Evolutionary conservation across 2,113 vertebrate genomes (phyloP).

Genomic region (Seriola dumerili): DNA sequence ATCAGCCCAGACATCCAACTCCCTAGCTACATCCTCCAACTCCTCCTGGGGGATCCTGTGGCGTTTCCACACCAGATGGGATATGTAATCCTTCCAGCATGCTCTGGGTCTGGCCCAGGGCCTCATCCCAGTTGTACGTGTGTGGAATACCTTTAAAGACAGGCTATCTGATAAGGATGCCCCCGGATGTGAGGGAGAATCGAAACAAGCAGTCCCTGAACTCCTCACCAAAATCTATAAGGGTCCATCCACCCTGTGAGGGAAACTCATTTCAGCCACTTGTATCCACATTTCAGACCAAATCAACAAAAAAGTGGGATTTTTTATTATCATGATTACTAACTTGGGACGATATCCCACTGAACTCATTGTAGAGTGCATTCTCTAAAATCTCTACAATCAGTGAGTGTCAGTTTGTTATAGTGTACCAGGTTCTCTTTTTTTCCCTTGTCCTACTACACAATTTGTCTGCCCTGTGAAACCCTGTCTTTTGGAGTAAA

Average conservation of each 20-base stretch:
- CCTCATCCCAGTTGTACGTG: background rate
- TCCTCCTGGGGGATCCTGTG: background rate
- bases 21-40: background rate
- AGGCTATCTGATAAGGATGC: conserved; percentile 1
- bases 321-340: conserved; percentile 1
- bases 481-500: conserved; percentile 21
- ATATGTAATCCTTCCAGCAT: conserved; percentile 19
- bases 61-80: conserved; percentile 19
- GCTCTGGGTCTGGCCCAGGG: conserved; percentile 4
- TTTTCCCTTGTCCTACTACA: background rate
- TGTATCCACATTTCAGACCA: background rate
- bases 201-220: background rate
- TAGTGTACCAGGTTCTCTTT: background rate
- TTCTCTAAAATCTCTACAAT: background rate
- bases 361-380: background rate
- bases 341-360: conserved; percentile 14
- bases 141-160: conserved; percentile 1
- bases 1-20: background rate
- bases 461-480: background rate
- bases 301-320: background rate
- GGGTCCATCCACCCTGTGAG: background rate
- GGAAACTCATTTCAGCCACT: background rate
- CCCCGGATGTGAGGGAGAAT: background rate
- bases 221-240: background rate
- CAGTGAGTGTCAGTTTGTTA: conserved; percentile 11